Evolutionary conservation across 2,797 vertebrate species (phyloP), one percentile per base, ranked within the genome.

Genomic region (Tiaroga cobitis): DNA sequence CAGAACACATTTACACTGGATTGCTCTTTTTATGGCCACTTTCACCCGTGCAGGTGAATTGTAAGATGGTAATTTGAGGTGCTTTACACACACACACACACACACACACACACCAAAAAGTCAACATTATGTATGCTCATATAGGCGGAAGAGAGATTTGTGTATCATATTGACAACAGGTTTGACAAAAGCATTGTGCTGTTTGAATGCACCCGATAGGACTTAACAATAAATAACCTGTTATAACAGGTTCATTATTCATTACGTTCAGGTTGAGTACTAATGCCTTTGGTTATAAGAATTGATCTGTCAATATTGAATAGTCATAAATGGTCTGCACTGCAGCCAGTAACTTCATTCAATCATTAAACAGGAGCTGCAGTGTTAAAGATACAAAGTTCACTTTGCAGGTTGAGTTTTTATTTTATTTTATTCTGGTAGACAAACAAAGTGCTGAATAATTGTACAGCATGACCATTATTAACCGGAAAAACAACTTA

Each of bases 341-440:
- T 15, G 39, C 51, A 84, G 84, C 54, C 67, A 24, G 75, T 61
- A 68, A 74, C 59, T 80, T 85, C 70, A 68, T 88, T 83, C 49
- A 89, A 67, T 89, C 83, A 89, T 89, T 89, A 89, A 89, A 63
- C 85, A 77, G 26, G 61, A 67, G 63, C 63, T 49, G 34, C 70
- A 72, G 51, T 34, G 37, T 74, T 78, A 46, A 37, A 68, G 85
- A 80, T 87, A 61, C 89, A 88, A 88, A 88, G 89, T 84, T 81
- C 77, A 54, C 21, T 24, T 69, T 39, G 49, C 51, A 43, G 37
- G 43, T 78, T 34, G 9, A 78, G 34, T 0, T n/a, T 32, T 82
- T n/a, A n/a, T 5, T 37, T 37, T 29, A 29, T 76, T 59, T 79
- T 49, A 8, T 13, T 37, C 87, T 85, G 61, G 39, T 73, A 32